Evolutionary conservation across 2,113 vertebrate genomes (phyloP).

Genomic region (Microcebus griseorufus): DNA sequence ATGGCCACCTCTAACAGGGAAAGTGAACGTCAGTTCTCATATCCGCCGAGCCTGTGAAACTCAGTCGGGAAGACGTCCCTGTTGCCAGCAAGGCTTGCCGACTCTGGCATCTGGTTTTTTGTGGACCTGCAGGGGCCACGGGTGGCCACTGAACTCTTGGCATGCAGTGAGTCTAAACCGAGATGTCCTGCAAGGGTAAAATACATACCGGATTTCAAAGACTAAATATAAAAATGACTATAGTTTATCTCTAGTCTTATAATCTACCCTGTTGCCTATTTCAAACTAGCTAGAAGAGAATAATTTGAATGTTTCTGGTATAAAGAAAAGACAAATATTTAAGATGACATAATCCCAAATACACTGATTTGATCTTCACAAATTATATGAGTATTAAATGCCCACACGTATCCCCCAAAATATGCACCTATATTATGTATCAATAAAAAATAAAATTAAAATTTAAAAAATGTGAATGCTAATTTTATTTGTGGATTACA

Average conservation of each 20-base stretch:
- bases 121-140: fast-evolving
- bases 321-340: no score
- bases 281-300: no score
- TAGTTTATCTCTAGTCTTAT: no score
- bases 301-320: no score
- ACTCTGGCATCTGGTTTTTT: neutral
- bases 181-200: neutral
- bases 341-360: no score
- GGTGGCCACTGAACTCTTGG: neutral
- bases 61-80: neutral
- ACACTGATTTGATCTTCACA: no score
- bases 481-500: neutral
- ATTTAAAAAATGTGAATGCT: neutral
- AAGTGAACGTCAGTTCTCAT: neutral
- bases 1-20: neutral
- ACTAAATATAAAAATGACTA: neutral
- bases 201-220: neutral
- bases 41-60: neutral
- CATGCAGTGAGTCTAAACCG: neutral
- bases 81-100: neutral
- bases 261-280: no score
- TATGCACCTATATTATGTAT: no score
- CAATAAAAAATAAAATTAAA: no score
- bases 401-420: no score
- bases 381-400: no score